A percentile compares a stretch with the other conserved stretches of the same genome.
Evolutionary conservation across 2,113 vertebrate species (phyloP).

Genomic region (Gnathonemus longibarbis): DNA sequence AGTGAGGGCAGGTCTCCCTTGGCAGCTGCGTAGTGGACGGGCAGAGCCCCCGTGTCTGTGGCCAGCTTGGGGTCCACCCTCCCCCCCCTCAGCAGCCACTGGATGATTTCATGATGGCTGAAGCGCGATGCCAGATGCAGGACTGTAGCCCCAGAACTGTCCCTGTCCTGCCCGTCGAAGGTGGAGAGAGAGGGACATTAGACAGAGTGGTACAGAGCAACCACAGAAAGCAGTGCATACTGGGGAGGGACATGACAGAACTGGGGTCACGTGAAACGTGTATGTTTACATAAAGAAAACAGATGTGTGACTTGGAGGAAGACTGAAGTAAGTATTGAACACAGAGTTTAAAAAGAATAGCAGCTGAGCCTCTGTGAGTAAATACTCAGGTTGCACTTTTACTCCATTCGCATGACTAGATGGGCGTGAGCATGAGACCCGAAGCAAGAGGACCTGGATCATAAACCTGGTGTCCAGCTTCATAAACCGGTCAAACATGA

Average conservation of each 20-base stretch:
- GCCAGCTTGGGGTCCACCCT: constrained; percentile 68
- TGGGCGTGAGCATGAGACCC: neutral
- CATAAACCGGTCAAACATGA: neutral
- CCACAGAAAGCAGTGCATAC: neutral
- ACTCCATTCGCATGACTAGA: neutral
- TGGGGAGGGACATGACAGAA: neutral
- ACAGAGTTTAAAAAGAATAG: neutral
- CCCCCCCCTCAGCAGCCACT: constrained; percentile 81
- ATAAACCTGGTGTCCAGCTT: neutral
- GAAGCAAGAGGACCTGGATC: neutral
- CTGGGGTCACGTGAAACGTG: neutral
- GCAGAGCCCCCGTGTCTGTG: constrained; percentile 83
- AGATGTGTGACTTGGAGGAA: neutral
- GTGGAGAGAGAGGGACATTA: constrained; percentile 18
- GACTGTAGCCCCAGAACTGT: constrained; percentile 88
- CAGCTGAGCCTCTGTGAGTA: neutral
- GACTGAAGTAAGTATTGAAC: neutral
- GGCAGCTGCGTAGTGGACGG: constrained; percentile 91
- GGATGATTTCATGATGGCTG: constrained; percentile 83
- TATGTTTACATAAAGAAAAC: neutral
- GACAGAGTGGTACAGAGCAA: neutral
- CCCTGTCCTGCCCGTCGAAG: constrained; percentile 66
- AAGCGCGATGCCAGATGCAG: constrained; percentile 91
- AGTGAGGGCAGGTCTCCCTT: constrained; percentile 91
- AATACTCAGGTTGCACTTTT: neutral